phyloP scores from a whole-genome alignment of 2,113 vertebrate genomes.

The Dendropsophus ebraccatus region DNA sequence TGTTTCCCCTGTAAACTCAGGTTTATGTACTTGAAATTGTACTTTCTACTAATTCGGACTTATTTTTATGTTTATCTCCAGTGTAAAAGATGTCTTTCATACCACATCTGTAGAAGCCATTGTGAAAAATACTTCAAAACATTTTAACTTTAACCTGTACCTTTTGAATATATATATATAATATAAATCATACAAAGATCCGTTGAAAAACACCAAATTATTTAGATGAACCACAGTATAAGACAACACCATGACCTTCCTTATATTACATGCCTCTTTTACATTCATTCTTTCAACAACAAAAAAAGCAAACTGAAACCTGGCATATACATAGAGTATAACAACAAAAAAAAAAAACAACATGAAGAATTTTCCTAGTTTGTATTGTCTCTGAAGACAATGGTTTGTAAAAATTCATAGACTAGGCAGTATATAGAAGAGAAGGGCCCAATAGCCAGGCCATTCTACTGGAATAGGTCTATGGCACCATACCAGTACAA shows the following conservation, averaged over 20 bases:
- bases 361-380: neutral
- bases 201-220: slow-evolving; percentile 80
- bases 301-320: slow-evolving; percentile 21
- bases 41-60: neutral
- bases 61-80: neutral
- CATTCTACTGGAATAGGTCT: neutral
- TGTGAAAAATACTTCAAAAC: slow-evolving; percentile 84
- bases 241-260: slow-evolving; percentile 83
- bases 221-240: slow-evolving; percentile 85
- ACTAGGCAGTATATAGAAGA: neutral
- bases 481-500: too few species aligned
- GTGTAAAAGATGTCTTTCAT: neutral
- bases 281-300: slow-evolving; percentile 84
- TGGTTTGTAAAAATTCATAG: neutral
- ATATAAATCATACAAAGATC: slow-evolving; percentile 85
- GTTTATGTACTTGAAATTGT: neutral
- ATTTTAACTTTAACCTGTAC: slow-evolving; percentile 90
- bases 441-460: neutral
- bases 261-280: slow-evolving; percentile 79
- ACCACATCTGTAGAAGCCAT: slow-evolving; percentile 57
- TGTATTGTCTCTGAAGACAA: neutral
- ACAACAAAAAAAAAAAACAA: neutral
- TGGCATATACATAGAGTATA: neutral
- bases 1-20: too few species aligned
- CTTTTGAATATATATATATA: slow-evolving; percentile 74